Evolutionary conservation across 2,797 vertebrate species (phyloP).

Genomic region (Enteromius viviparus): DNA sequence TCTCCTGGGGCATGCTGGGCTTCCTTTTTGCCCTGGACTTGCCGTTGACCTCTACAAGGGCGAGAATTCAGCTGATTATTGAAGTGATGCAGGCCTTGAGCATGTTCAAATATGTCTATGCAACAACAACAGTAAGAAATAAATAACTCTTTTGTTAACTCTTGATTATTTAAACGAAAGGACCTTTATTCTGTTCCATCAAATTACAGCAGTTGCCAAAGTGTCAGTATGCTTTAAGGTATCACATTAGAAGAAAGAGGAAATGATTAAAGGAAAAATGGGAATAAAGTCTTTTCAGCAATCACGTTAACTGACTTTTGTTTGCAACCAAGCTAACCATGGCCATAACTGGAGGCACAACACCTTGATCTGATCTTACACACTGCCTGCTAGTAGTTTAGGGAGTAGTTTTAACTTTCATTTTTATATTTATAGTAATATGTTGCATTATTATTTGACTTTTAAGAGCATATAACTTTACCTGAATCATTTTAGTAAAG

Average conservation of each 20-base stretch:
- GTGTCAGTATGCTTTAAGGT: constrained; percentile 41
- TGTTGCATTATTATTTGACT: background rate
- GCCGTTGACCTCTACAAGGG: constrained; percentile 45
- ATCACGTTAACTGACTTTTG: constrained; percentile 51
- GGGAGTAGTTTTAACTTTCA: constrained; percentile 29
- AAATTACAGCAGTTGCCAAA: constrained; percentile 34
- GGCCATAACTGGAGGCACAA: constrained; percentile 50
- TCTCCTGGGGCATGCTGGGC: constrained; percentile 37
- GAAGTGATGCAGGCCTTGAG: constrained; percentile 41
- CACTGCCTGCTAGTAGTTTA: constrained; percentile 35
- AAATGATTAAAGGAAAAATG: constrained; percentile 34
- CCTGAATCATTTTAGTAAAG: constrained; percentile 1
- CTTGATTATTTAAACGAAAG: constrained; percentile 28
- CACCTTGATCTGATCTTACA: constrained; percentile 58
- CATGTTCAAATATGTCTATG: constrained; percentile 35
- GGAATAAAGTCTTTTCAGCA: constrained; percentile 49
- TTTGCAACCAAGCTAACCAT: constrained; percentile 35
- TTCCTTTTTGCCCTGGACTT: constrained; percentile 47
- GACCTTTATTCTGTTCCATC: constrained; percentile 35
- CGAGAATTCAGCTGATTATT: constrained; percentile 47
- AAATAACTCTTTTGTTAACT: constrained; percentile 33
- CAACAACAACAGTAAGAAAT: constrained; percentile 39
- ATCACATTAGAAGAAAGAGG: constrained; percentile 31
- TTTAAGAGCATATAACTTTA: constrained; percentile 3
- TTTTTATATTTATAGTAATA: constrained; percentile 20